phyloP scores from a whole-genome alignment of 2,113 vertebrate genomes.

The Bothrops jararaca region DNA sequence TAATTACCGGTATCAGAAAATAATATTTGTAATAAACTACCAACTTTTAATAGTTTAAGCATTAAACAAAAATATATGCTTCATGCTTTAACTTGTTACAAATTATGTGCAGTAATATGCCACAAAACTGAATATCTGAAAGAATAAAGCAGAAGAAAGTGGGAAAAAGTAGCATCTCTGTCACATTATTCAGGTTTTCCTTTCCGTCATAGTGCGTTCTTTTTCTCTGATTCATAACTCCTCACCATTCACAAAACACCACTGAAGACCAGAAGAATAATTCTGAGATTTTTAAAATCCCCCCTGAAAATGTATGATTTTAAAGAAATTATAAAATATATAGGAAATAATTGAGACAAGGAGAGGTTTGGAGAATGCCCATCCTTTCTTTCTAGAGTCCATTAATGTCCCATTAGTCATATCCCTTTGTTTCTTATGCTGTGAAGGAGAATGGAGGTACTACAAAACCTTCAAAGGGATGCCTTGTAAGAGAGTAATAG shows the following conservation, averaged over 20 bases:
- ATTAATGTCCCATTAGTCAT: background rate
- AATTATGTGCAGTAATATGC: background rate
- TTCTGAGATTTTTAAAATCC: background rate
- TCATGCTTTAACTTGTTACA: background rate
- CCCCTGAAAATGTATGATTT: background rate
- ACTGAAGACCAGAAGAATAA: background rate
- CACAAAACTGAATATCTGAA: background rate
- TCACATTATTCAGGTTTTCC: background rate
- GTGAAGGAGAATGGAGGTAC: conserved; percentile 6
- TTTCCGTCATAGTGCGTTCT: background rate
- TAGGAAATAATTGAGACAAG: background rate
- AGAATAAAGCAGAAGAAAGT: background rate
- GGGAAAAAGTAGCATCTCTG: background rate
- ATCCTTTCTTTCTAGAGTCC: background rate
- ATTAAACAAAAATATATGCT: background rate
- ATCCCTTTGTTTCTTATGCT: background rate
- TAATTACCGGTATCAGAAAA: background rate
- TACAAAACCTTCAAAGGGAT: background rate
- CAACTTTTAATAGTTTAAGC: background rate
- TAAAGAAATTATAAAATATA: background rate
- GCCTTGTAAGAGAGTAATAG: background rate
- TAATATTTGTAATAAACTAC: background rate
- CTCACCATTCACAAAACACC: background rate
- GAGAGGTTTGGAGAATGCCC: background rate
- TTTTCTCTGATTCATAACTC: background rate